Percentiles rank a stretch among this genome's conserved stretches.
Evolutionary conservation across 2,797 vertebrate species (phyloP).

Genomic region (Numenius phaeopus): DNA sequence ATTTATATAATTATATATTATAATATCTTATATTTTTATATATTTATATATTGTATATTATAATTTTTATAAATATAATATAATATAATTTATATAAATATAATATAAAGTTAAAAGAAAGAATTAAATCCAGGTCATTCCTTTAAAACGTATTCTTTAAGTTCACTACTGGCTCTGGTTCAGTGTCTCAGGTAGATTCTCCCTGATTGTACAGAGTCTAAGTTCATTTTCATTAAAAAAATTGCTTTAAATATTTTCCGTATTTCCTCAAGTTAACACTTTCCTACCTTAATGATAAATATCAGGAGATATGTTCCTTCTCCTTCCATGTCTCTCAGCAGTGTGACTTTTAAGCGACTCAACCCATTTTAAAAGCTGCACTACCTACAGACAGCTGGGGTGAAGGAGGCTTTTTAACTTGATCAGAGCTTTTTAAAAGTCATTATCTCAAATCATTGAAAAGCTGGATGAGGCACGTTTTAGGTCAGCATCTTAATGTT

Average conservation of each 20-base stretch:
- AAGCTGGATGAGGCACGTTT: fast-evolving
- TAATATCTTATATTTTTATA: too few relatives aligned
- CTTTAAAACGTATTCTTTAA: background rate
- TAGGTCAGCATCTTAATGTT: background rate
- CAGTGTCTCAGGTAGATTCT: background rate
- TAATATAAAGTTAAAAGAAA: background rate
- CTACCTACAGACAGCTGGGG: background rate
- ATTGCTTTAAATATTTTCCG: background rate
- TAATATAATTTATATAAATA: background rate
- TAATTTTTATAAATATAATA: too few relatives aligned
- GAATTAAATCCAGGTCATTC: background rate
- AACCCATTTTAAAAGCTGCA: background rate
- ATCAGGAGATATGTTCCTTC: background rate
- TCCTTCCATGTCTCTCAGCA: background rate
- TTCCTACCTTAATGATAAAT: background rate
- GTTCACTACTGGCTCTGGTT: background rate
- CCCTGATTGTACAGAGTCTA: background rate
- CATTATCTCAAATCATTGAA: background rate
- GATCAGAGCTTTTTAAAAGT: background rate
- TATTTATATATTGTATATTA: too few relatives aligned
- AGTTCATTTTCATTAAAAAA: background rate
- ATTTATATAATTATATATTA: too few relatives aligned
- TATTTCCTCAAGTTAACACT: background rate
- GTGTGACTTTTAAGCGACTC: background rate
- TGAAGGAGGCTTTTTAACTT: background rate